Evolutionary conservation across 2,888 invertebrate species (phyloP).

Genomic region (Drosophila lacicola): DNA sequence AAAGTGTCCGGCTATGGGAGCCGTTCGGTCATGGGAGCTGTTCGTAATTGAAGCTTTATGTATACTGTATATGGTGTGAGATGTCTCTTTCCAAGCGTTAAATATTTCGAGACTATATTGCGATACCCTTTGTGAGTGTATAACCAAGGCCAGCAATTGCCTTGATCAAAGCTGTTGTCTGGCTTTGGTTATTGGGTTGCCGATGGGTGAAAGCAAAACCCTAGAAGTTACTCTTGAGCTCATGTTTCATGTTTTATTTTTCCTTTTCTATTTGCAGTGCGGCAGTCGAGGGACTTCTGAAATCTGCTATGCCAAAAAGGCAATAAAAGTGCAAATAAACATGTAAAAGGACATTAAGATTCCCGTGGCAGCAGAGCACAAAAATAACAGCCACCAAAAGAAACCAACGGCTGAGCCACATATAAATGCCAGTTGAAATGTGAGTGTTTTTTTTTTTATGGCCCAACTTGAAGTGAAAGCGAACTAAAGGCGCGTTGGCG

Average conservation of each 20-base stretch:
- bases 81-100: neutral
- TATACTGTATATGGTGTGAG: neutral
- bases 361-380: slow-evolving; percentile 31
- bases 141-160: slow-evolving; percentile 9
- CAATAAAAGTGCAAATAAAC: slow-evolving; percentile 77
- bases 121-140: neutral
- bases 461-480: slow-evolving; percentile 39
- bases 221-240: slow-evolving; percentile 13
- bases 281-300: slow-evolving; percentile 7
- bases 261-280: slow-evolving; percentile 61
- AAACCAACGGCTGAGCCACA: slow-evolving; percentile 17
- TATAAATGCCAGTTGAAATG: slow-evolving; percentile 65
- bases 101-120: neutral
- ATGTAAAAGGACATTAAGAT: slow-evolving; percentile 75
- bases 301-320: slow-evolving; percentile 33
- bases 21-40: too few species aligned
- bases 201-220: neutral
- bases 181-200: slow-evolving; percentile 10
- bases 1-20: too few species aligned
- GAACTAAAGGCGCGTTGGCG: slow-evolving; percentile 62
- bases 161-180: slow-evolving; percentile 16
- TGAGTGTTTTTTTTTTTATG: slow-evolving; percentile 63
- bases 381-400: slow-evolving; percentile 16
- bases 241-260: slow-evolving; percentile 47
- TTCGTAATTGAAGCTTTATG: too few species aligned